A percentile compares a stretch with the other conserved stretches of the same genome.
Evolutionary conservation across 2,888 invertebrate genomes (phyloP).

Genomic region (Cryptocephalus moraei): DNA sequence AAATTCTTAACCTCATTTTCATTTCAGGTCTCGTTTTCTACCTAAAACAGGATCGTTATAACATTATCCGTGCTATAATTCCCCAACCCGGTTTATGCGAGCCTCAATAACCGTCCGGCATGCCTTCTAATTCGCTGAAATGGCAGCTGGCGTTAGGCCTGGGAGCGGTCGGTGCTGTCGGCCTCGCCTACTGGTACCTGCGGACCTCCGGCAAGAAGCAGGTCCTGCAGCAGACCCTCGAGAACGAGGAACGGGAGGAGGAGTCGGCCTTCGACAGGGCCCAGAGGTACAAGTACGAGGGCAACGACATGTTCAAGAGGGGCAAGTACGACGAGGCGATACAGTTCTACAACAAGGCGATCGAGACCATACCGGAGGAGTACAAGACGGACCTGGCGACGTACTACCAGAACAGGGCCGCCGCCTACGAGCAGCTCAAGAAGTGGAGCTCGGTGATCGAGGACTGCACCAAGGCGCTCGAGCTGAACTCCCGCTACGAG

Average conservation of each 20-base stretch:
- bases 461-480: slow-evolving; percentile 78
- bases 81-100: neutral
- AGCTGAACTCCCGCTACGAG: slow-evolving; percentile 73
- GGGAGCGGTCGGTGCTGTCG: slow-evolving; percentile 70
- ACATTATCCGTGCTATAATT: too few relatives aligned
- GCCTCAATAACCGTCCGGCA: slow-evolving; percentile 1
- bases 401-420: slow-evolving; percentile 93
- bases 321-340: slow-evolving; percentile 90
- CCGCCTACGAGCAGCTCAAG: slow-evolving; percentile 85
- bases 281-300: slow-evolving; percentile 73
- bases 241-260: slow-evolving; percentile 14
- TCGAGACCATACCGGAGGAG: slow-evolving; percentile 73
- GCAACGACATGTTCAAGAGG: slow-evolving; percentile 76
- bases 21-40: too few relatives aligned
- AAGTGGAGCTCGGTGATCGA: slow-evolving; percentile 75
- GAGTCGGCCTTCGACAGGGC: slow-evolving; percentile 63
- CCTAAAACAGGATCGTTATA: too few relatives aligned
- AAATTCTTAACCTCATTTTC: too few relatives aligned
- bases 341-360: slow-evolving; percentile 81
- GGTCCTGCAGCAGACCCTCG: slow-evolving; percentile 11
- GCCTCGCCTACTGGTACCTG: slow-evolving; percentile 58
- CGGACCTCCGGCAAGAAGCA: slow-evolving; percentile 37
- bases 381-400: slow-evolving; percentile 70
- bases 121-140: slow-evolving; percentile 47
- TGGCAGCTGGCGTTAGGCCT: slow-evolving; percentile 81